Percentiles rank a stretch among this genome's conserved stretches.
Conservation (phyloP, 2,888 invertebrate genomes). For the Brenthis hecate region DNA sequence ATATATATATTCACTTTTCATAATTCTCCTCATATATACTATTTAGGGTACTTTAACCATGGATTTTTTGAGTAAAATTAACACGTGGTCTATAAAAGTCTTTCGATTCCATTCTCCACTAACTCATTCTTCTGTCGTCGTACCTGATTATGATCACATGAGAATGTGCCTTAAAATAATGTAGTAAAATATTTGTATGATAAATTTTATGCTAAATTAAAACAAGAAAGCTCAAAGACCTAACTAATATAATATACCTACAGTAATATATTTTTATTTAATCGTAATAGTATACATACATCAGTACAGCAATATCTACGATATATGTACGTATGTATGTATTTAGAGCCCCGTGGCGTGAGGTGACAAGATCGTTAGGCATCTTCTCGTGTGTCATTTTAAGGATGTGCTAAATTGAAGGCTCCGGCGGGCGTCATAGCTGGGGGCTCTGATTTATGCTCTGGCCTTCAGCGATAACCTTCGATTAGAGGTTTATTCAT, state of each 20-base stretch:
- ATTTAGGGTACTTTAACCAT: too few relatives aligned
- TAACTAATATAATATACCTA: background rate
- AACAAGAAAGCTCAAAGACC: too few relatives aligned
- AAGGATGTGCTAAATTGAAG: slow-evolving; percentile 83
- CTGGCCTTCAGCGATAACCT: slow-evolving; percentile 56
- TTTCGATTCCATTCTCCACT: too few relatives aligned
- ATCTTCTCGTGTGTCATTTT: slow-evolving; percentile 81
- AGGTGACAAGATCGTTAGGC: slow-evolving; percentile 66
- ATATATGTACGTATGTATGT: slow-evolving; percentile 7
- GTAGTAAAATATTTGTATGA: too few relatives aligned
- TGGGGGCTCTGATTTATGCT: slow-evolving; percentile 80
- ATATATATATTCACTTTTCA: too few relatives aligned
- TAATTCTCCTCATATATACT: too few relatives aligned
- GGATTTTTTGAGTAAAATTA: too few relatives aligned
- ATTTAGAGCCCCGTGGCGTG: slow-evolving; percentile 34
- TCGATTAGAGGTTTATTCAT: slow-evolving; percentile 77
- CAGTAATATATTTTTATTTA: background rate
- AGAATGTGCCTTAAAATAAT: too few relatives aligned
- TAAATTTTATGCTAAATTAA: too few relatives aligned
- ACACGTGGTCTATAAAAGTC: too few relatives aligned
- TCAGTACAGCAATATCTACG: slow-evolving; percentile 27
- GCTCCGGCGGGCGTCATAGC: slow-evolving; percentile 75
- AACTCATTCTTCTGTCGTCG: too few relatives aligned
- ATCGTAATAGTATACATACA: background rate
- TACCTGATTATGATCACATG: too few relatives aligned